Evolutionary conservation across 2,113 vertebrate species (phyloP).

Genomic region (Crotalus helleri): DNA sequence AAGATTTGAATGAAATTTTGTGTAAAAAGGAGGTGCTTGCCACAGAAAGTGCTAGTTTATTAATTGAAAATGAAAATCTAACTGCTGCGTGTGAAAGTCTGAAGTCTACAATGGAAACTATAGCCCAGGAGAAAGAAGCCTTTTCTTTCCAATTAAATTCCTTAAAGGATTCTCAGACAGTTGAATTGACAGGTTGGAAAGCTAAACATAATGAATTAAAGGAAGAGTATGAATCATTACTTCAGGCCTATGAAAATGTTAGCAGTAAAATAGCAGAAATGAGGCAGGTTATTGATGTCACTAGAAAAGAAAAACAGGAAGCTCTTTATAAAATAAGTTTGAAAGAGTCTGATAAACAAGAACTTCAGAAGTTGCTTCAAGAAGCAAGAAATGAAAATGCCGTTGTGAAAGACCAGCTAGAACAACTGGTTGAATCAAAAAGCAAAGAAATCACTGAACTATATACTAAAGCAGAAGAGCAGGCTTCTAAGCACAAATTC

Average conservation of each 20-base stretch:
- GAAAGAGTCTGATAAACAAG: slow-evolving; percentile 65
- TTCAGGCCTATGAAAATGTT: slow-evolving; percentile 85
- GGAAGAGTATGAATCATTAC: slow-evolving; percentile 83
- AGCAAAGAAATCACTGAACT: slow-evolving; percentile 66
- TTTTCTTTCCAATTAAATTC: slow-evolving; percentile 85
- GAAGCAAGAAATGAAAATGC: slow-evolving; percentile 69
- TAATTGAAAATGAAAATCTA: slow-evolving; percentile 78
- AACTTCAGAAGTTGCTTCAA: slow-evolving; percentile 59
- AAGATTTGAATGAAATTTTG: slow-evolving; percentile 38
- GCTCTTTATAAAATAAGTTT: slow-evolving; percentile 67
- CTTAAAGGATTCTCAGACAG: slow-evolving; percentile 82
- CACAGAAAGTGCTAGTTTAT: slow-evolving; percentile 66
- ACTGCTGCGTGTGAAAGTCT: slow-evolving; percentile 82
- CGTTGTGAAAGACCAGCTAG: slow-evolving; percentile 67
- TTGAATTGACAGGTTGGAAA: slow-evolving; percentile 84
- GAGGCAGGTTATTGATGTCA: slow-evolving; percentile 77
- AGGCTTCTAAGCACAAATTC: slow-evolving; percentile 55
- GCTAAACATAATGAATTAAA: slow-evolving; percentile 81
- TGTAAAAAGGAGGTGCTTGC: slow-evolving; percentile 61
- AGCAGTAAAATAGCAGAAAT: slow-evolving; percentile 84
- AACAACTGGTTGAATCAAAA: slow-evolving; percentile 66
- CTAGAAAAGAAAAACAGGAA: slow-evolving; percentile 80
- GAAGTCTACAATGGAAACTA: slow-evolving; percentile 83
- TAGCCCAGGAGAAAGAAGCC: slow-evolving; percentile 85
- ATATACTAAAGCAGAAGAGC: slow-evolving; percentile 69